These are phyloP conservation scores for Helicoverpa zea DNA, from an alignment of 1,140 invertebrate genomes.

Conservation along the genomic window DNA sequence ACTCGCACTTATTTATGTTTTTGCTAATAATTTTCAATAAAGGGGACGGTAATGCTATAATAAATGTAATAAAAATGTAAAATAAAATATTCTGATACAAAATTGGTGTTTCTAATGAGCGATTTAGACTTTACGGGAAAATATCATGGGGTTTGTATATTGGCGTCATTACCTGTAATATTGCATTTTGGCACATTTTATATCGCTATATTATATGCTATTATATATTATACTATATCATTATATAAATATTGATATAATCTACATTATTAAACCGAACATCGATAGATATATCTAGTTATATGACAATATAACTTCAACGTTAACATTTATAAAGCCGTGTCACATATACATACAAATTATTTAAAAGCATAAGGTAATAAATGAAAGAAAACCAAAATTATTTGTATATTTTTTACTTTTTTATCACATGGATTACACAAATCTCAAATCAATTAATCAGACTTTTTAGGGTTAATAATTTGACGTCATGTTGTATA, in stretches of 20 bases:
- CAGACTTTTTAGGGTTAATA: slow-evolving; percentile 62
- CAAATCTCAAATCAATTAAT: slow-evolving; percentile 73
- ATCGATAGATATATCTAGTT: slow-evolving; percentile 70
- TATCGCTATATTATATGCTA: slow-evolving; percentile 58
- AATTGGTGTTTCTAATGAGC: slow-evolving; percentile 64
- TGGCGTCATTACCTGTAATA: slow-evolving; percentile 77
- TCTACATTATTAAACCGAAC: slow-evolving; percentile 70
- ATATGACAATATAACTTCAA: slow-evolving; percentile 57
- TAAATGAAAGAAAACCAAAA: slow-evolving; percentile 71
- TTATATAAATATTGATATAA: slow-evolving; percentile 67
- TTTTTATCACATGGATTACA: slow-evolving; percentile 80
- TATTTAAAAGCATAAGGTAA: slow-evolving; percentile 60
- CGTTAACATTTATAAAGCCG: slow-evolving; percentile 71
- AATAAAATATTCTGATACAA: slow-evolving; percentile 45
- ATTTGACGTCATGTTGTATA: slow-evolving; percentile 32
- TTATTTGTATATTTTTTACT: slow-evolving; percentile 75
- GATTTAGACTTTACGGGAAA: slow-evolving; percentile 37
- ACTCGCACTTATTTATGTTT: not conserved
- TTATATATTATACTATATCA: slow-evolving; percentile 53
- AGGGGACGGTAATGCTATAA: slow-evolving; percentile 48
- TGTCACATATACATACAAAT: slow-evolving; percentile 71
- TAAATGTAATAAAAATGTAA: slow-evolving; percentile 46
- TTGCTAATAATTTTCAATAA: slow-evolving; percentile 19
- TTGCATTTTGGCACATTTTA: slow-evolving; percentile 78
- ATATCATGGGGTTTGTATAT: slow-evolving; percentile 62